Base-by-base conservation (phyloP, 92 coral and sea anemone species). In the Plumapathes pennacea region DNA sequence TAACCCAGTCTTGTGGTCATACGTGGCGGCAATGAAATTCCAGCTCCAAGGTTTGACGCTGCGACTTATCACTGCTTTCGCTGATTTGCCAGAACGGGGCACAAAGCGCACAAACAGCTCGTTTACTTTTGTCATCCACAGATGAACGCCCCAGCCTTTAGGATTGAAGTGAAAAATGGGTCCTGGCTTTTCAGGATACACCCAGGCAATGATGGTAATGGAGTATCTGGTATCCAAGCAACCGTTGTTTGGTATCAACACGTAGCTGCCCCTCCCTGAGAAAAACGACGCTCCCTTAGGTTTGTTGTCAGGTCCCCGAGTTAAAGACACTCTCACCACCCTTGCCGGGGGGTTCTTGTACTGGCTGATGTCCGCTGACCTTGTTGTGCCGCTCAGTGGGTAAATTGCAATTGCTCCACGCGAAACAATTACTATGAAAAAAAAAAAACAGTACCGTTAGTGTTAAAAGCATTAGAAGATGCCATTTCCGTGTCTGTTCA, bases 81-180 rank as follows among this genome's bases (percentile, higher is more conserved):
- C 57, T 12, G 66, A 45, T n/a, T 60, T 58, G 31, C 77, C 60
- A 3, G 67, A 46, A 10, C 85, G 80, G 9, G 85, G 80, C 37
- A 83, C 72, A 37, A 83, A 54, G 20, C 81, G 85, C 25, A 69
- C 69, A 17, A 62, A 83, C 44, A 83, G 70, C 39, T 83, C 70
- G 50, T 59, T 53, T 4, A 45, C 62, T 14, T 58, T 74, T 22
- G 81, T 71, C 50, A 72, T 54, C 81, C 85, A 77, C 4, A 83
- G 20, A 40, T 83, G 85, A 2, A 77, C 80, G 3, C 90, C 90
- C 80, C 77, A 71, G 15, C 90, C 76, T 4, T 58, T 55, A 1
- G 90, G 90, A 13, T 69, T 59, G 60, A 55, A 83, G 43, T 83
- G 90, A 63, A 83, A 50, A 18, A 83, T 29, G 19, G 90, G 81